Evolutionary conservation across 2,888 invertebrate genomes (phyloP).

Genomic region (Heliconius cydno): DNA sequence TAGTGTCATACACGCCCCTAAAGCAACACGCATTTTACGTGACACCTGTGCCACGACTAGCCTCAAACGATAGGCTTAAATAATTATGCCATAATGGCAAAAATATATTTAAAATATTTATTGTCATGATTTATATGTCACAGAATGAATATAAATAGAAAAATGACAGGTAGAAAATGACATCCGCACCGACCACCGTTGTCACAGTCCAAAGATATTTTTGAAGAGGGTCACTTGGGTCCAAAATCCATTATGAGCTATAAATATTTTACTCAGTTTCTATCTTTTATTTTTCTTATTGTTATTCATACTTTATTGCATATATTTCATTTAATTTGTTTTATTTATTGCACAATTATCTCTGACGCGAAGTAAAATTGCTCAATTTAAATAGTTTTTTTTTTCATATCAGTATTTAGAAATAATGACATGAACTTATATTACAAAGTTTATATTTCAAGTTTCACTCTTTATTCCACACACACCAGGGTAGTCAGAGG

Average conservation of each 20-base stretch:
- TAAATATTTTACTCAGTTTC: conserved; percentile 14
- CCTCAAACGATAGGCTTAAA: too few species aligned
- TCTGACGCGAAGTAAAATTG: not conserved
- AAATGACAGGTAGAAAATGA: conserved; percentile 52
- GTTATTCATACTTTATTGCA: not conserved
- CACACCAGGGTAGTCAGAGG: too few species aligned
- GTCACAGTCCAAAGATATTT: conserved; percentile 56
- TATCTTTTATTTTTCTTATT: conserved; percentile 1
- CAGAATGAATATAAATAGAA: conserved; percentile 1
- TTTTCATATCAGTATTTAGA: too few species aligned
- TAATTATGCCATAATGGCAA: too few species aligned
- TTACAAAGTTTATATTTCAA: too few species aligned
- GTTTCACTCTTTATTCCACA: too few species aligned
- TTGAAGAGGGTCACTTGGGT: conserved; percentile 59
- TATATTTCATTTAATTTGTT: too few species aligned
- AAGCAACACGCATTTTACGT: too few species aligned
- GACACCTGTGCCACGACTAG: too few species aligned
- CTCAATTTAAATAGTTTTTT: not conserved
- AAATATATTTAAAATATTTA: not conserved
- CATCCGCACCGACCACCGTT: conserved; percentile 53
- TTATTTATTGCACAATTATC: not conserved
- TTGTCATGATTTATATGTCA: not conserved
- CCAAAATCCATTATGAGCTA: conserved; percentile 28
- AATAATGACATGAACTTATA: too few species aligned
- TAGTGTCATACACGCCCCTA: too few species aligned